Conservation (phyloP, 2,797 vertebrate genomes). For the Syndactyla subalaris region DNA sequence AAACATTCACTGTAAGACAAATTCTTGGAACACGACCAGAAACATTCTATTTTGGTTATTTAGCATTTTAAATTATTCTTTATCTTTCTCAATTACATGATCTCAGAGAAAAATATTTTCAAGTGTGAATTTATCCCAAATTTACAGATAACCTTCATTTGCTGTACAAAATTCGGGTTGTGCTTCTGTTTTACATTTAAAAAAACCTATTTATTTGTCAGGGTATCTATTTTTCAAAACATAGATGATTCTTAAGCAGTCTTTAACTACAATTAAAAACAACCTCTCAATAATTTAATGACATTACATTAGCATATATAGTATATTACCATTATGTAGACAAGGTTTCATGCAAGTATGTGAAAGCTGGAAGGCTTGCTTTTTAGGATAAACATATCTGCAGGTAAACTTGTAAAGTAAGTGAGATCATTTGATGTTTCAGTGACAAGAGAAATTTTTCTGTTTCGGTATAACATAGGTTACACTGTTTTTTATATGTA, state of each 20-base stretch:
- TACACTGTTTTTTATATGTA: not conserved
- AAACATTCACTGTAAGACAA: not conserved
- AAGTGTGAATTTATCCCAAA: not conserved
- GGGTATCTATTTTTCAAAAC: not conserved
- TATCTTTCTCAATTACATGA: not conserved
- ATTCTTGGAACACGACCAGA: not conserved
- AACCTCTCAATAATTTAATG: not conserved
- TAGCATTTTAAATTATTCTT: not conserved
- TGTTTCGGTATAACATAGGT: not conserved
- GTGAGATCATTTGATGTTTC: not conserved
- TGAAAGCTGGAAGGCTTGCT: not conserved
- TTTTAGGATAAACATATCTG: not conserved
- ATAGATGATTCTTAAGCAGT: not conserved
- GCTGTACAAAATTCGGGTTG: not conserved
- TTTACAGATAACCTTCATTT: not conserved
- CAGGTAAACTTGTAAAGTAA: not conserved
- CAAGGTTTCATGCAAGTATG: not conserved
- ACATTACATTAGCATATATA: not conserved
- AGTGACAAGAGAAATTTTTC: not conserved
- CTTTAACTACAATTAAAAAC: not conserved
- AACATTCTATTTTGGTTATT: not conserved
- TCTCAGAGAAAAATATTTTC: not conserved
- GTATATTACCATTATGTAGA: not conserved
- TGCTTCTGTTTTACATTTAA: not conserved
- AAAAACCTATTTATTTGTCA: not conserved